Evolutionary conservation across 2,797 vertebrate genomes (phyloP), one percentile per base, ranked within the genome.

Genomic region (Luscinia megarhynchos): DNA sequence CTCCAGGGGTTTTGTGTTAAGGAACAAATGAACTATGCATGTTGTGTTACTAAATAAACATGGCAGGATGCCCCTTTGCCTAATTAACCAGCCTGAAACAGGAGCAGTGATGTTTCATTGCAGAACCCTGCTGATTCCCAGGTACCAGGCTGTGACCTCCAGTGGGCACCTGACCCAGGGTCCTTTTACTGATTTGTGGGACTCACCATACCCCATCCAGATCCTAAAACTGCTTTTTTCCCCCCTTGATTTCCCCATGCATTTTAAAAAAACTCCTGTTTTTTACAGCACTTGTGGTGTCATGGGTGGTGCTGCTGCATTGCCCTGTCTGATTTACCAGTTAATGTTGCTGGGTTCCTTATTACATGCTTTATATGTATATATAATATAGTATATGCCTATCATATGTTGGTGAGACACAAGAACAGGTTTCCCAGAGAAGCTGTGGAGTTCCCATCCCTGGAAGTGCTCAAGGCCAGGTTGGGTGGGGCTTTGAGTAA

Each of bases 41-140:
- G 94, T 95, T 79, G 88, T 89, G 81, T 67, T 75, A 43, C 79
- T 95, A 64, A 94, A 85, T 62, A 75, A 92, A 67, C n/a, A 10
- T 95, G 92, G 81, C 93, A 86, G 66, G 78, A 53, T 92, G 89
- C 53, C 89, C 95, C 63, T 92, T 87, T 90, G 90, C 86, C 86
- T 96, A 94, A 95, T 95, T 80, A 96, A 90, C 53, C 74, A 78
- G 73, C 61, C 74, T 93, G 97, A 95, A 91, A 91, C 45, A 78
- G 64, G 68, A 93, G 62, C 17, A 1, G 66, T 43, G 72, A 54
- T 59, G 29, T 73, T 79, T 24, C 4, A 1, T 8, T 66, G 59
- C 40, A 81, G 77, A 83, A 2, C 0, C 0, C 53, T 91, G 80
- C 81, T 54, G 55, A 36, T 78, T 64, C 29, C 51, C 63, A 67